phyloP scores from a whole-genome alignment of 1,140 invertebrate species.

The Euura lappo region DNA sequence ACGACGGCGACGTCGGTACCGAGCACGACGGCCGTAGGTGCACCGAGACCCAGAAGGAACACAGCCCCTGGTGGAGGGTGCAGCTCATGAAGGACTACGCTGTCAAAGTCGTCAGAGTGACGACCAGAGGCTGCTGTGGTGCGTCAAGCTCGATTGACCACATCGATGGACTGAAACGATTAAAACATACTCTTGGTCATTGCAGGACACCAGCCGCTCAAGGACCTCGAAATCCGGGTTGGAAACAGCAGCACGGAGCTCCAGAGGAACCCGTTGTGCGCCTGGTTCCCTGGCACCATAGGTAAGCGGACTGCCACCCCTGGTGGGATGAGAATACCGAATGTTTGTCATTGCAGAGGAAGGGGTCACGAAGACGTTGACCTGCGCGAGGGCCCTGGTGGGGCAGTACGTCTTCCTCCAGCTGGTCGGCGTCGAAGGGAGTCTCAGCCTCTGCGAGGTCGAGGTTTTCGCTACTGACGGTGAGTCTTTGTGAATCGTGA shows the following conservation, averaged over 20 bases:
- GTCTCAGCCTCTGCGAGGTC: conserved; percentile 88
- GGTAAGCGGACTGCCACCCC: conserved; percentile 61
- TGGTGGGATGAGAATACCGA: not conserved
- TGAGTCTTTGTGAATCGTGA: conserved; percentile 44
- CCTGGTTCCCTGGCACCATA: conserved; percentile 92
- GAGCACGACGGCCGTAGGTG: conserved; percentile 87
- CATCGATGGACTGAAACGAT: not conserved
- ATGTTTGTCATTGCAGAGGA: conserved; percentile 69
- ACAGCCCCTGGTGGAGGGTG: conserved; percentile 91
- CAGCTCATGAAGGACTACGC: conserved; percentile 84
- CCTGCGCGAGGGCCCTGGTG: conserved; percentile 80
- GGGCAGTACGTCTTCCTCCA: conserved; percentile 90
- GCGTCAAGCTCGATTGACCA: conserved; percentile 37
- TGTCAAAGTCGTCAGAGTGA: conserved; percentile 82
- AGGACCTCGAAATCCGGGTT: conserved; percentile 90
- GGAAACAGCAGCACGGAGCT: conserved; percentile 87
- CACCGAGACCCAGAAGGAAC: conserved; percentile 86
- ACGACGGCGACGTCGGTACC: conserved; percentile 82
- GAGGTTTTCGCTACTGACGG: conserved; percentile 91
- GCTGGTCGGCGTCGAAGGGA: conserved; percentile 88
- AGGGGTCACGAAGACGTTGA: conserved; percentile 88
- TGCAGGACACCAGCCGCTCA: conserved; percentile 83
- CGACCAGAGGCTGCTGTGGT: conserved; percentile 86
- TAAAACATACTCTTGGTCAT: conserved; percentile 23
- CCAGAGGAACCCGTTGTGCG: conserved; percentile 87